Evolutionary conservation across 2,797 vertebrate species (phyloP).

Genomic region (Oreonectes daqikongensis): DNA sequence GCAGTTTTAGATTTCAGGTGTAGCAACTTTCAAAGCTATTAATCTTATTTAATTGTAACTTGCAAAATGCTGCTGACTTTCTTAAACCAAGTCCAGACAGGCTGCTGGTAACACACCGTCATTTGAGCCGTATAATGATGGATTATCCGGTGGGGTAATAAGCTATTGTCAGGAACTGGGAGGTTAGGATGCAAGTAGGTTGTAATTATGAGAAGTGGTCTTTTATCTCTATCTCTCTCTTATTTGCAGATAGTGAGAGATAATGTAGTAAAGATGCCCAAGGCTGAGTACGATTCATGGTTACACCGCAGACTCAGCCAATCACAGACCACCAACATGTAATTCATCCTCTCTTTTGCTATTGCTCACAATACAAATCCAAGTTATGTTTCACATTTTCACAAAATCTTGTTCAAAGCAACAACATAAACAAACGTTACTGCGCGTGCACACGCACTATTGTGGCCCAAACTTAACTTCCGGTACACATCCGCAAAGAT

Average conservation of each 20-base stretch:
- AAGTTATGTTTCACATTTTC: not conserved
- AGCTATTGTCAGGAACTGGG: slow-evolving; percentile 35
- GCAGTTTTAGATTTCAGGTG: not conserved
- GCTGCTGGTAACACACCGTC: not conserved
- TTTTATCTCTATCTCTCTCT: slow-evolving; percentile 33
- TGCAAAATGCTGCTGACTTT: slow-evolving; percentile 17
- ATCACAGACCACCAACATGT: slow-evolving; percentile 17
- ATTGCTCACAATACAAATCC: no score
- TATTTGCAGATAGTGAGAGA: slow-evolving; percentile 75
- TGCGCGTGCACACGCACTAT: no score
- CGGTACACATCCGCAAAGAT: no score
- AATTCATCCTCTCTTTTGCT: not conserved
- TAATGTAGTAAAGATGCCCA: slow-evolving; percentile 74
- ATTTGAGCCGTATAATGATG: slow-evolving; percentile 13
- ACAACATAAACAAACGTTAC: no score
- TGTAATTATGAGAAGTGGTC: slow-evolving; percentile 14
- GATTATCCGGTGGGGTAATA: slow-evolving; percentile 31
- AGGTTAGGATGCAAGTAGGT: slow-evolving; percentile 1
- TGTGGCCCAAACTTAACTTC: no score
- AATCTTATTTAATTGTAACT: slow-evolving; percentile 19
- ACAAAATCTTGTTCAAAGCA: no score
- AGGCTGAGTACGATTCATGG: slow-evolving; percentile 74
- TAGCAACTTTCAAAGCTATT: slow-evolving; percentile 8
- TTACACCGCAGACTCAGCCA: slow-evolving; percentile 63
- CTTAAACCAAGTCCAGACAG: slow-evolving; percentile 25